phyloP scores from a whole-genome alignment of 2,888 invertebrate species.

The Phragmatobia fuliginosa region DNA sequence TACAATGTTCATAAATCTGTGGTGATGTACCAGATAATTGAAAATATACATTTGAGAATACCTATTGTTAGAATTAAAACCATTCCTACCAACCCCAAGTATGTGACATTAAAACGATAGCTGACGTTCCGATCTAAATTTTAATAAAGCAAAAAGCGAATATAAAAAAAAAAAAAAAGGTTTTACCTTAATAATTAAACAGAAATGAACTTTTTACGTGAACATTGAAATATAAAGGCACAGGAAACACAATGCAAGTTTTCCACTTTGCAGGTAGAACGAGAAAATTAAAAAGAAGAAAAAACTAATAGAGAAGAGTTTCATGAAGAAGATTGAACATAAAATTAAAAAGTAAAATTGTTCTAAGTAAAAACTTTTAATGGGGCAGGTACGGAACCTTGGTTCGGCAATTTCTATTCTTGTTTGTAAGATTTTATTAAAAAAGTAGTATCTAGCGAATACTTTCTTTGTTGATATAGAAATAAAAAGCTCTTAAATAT shows the following conservation, averaged over 20 bases:
- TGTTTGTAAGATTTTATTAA: slow-evolving; percentile 29
- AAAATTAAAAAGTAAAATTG: not conserved
- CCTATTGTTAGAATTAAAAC: too few species aligned
- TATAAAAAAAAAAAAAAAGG: not conserved
- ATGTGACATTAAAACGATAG: too few species aligned
- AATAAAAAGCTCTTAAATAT: slow-evolving; percentile 43
- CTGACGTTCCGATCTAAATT: too few species aligned
- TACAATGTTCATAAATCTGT: too few species aligned
- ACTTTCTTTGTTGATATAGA: slow-evolving; percentile 33
- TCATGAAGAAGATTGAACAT: not conserved
- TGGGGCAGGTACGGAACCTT: slow-evolving; percentile 1
- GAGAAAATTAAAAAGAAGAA: not conserved
- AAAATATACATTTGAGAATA: too few species aligned
- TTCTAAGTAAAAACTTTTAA: not conserved
- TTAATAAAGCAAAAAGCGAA: not conserved
- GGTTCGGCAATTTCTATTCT: not conserved
- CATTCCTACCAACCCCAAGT: too few species aligned
- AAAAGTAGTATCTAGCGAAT: slow-evolving; percentile 33
- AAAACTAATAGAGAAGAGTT: not conserved
- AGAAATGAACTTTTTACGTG: not conserved
- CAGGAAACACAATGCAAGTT: not conserved
- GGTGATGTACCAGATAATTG: too few species aligned
- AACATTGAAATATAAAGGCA: not conserved
- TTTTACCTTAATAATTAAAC: not conserved
- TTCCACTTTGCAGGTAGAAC: not conserved